A percentile compares a stretch with the other conserved stretches of the same genome.
phyloP scores from a whole-genome alignment of 92 coral and sea anemone species.

The Pocillopora grandis region DNA sequence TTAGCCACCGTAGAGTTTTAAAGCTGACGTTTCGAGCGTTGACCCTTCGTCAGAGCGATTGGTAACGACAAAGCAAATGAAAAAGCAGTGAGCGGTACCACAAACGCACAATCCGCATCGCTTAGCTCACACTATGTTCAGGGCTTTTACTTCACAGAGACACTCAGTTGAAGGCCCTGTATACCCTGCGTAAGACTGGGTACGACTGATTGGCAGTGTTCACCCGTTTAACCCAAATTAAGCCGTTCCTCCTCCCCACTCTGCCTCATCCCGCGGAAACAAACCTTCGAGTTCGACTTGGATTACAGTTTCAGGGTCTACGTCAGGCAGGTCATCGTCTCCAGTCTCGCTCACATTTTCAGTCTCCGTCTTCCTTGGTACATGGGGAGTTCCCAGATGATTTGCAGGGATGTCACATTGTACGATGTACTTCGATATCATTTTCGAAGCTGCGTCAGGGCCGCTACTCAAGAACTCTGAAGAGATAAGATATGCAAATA shows the following conservation, averaged over 20 bases:
- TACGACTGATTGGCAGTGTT: too few relatives aligned
- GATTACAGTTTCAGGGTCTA: constrained; percentile 58
- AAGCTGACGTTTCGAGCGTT: too few relatives aligned
- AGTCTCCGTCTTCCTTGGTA: constrained; percentile 35
- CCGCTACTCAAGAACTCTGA: constrained; percentile 81
- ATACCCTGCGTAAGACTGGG: too few relatives aligned
- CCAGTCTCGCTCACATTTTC: constrained; percentile 49
- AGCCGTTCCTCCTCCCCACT: too few relatives aligned
- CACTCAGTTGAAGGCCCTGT: too few relatives aligned
- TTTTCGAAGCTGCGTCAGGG: constrained; percentile 77
- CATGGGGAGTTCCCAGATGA: constrained; percentile 69
- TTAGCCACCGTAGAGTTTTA: too few relatives aligned
- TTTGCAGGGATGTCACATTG: constrained; percentile 68
- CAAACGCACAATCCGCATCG: too few relatives aligned
- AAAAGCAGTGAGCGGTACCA: too few relatives aligned
- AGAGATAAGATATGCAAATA: neutral
- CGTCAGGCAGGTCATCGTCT: constrained; percentile 72
- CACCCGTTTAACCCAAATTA: too few relatives aligned
- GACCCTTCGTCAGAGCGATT: too few relatives aligned
- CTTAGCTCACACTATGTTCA: too few relatives aligned
- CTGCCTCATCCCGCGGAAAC: neutral
- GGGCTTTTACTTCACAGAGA: too few relatives aligned
- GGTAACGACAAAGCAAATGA: neutral
- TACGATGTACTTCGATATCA: constrained; percentile 70
- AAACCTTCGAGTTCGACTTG: constrained; percentile 43